Conservation (phyloP, 2,888 invertebrate species). For the Cheilosia soror region DNA sequence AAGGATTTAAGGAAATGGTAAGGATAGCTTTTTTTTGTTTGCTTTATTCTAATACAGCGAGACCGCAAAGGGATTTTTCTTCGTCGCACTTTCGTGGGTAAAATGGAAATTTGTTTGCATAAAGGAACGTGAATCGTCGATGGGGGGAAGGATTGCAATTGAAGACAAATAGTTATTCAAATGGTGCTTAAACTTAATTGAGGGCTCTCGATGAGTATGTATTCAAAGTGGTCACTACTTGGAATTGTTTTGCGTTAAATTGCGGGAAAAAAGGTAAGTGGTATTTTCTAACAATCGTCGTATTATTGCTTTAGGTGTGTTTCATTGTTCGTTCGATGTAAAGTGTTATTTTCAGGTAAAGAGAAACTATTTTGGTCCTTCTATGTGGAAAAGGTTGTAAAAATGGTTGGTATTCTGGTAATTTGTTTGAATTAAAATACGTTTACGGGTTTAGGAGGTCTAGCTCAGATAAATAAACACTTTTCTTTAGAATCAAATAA, state of each 20-base stretch:
- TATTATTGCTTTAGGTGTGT: too few species aligned
- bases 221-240: conserved; percentile 28
- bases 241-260: conserved; percentile 23
- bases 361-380: too few species aligned
- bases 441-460: too few species aligned
- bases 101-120: conserved; percentile 4
- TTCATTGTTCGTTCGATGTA: too few species aligned
- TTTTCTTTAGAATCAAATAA: too few species aligned
- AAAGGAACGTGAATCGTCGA: not conserved
- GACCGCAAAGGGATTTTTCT: conserved; percentile 34
- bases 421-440: too few species aligned
- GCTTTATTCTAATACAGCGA: conserved; percentile 13
- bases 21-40: conserved; percentile 41
- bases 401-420: too few species aligned
- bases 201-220: conserved; percentile 35
- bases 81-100: not conserved
- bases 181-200: conserved; percentile 53
- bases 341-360: too few species aligned
- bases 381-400: too few species aligned
- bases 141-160: conserved; percentile 50
- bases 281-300: too few species aligned
- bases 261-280: not conserved
- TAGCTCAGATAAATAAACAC: too few species aligned
- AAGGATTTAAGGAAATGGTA: conserved; percentile 61
- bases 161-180: conserved; percentile 60